Percentiles rank a stretch among this genome's conserved stretches.
Conservation (phyloP, 2,797 vertebrate species). For the Eptatretus atami region DNA sequence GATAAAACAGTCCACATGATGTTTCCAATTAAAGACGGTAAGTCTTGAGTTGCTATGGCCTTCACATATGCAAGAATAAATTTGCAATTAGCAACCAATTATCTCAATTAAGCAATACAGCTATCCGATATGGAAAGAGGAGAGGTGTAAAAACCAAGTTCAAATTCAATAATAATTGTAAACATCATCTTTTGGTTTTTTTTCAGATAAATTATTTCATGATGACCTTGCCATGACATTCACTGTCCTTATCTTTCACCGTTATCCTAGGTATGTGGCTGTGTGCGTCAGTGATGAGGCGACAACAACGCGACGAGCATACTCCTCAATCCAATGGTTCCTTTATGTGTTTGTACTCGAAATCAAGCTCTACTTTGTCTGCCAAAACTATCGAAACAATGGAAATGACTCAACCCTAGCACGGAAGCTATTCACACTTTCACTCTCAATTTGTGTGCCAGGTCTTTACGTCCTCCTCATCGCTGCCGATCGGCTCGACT, state of each 20-base stretch:
- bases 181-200: not conserved
- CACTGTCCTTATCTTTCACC: too few species aligned
- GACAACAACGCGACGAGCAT: slow-evolving; percentile 1
- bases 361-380: slow-evolving; percentile 5
- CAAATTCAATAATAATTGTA: not conserved
- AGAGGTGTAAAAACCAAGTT: not conserved
- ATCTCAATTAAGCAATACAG: not conserved
- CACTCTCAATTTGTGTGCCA: slow-evolving; percentile 1
- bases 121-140: not conserved
- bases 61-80: too few species aligned
- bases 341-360: slow-evolving; percentile 2
- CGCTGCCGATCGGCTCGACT: slow-evolving; percentile 4
- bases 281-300: slow-evolving; percentile 1
- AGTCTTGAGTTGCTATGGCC: too few species aligned
- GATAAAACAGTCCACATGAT: too few species aligned
- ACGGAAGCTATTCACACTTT: not conserved
- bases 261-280: not conserved
- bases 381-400: not conserved
- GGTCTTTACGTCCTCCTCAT: slow-evolving; percentile 1
- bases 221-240: too few species aligned
- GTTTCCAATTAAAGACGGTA: too few species aligned
- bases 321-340: slow-evolving; percentile 4
- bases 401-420: not conserved
- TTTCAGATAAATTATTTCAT: not conserved
- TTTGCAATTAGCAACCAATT: too few species aligned